Evolutionary conservation across 2,888 invertebrate genomes (phyloP).

Genomic region (Mythimna impura): DNA sequence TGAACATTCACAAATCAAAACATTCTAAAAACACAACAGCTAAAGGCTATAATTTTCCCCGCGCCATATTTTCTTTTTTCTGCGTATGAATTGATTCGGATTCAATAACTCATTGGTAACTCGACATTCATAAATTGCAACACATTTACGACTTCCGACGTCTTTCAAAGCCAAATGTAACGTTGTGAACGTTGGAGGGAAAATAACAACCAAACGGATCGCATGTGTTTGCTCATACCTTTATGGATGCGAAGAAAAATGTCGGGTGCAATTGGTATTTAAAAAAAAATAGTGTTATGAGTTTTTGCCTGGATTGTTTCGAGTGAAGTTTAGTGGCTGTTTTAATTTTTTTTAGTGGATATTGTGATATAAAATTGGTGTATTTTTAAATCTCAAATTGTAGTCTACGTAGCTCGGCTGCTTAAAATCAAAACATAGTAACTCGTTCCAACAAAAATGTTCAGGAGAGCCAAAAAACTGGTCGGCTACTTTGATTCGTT

Average conservation of each 20-base stretch:
- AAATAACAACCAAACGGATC: slow-evolving; percentile 27
- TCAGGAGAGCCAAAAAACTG: too few species aligned
- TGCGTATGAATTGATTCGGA: slow-evolving; percentile 44
- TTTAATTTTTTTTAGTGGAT: too few species aligned
- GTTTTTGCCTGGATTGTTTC: too few species aligned
- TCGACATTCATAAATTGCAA: slow-evolving; percentile 52
- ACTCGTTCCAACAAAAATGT: too few species aligned
- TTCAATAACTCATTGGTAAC: slow-evolving; percentile 54
- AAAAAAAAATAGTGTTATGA: too few species aligned
- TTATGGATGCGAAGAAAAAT: not conserved
- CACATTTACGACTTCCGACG: slow-evolving; percentile 54
- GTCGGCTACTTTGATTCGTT: too few species aligned
- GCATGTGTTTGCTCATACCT: slow-evolving; percentile 28
- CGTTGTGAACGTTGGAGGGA: slow-evolving; percentile 22
- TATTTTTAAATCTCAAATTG: too few species aligned
- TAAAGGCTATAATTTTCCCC: slow-evolving; percentile 33
- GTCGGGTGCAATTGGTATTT: not conserved
- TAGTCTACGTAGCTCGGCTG: too few species aligned
- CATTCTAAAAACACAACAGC: slow-evolving; percentile 14
- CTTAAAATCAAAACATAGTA: too few species aligned
- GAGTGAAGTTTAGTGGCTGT: too few species aligned
- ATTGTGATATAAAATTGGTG: too few species aligned
- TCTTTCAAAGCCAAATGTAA: slow-evolving; percentile 49
- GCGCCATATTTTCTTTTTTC: slow-evolving; percentile 25
- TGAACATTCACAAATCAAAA: slow-evolving; percentile 14